A percentile compares a stretch with the other conserved stretches of the same genome.
Conservation (phyloP, 2,888 invertebrate genomes). For the Napeogenes sylphis region DNA sequence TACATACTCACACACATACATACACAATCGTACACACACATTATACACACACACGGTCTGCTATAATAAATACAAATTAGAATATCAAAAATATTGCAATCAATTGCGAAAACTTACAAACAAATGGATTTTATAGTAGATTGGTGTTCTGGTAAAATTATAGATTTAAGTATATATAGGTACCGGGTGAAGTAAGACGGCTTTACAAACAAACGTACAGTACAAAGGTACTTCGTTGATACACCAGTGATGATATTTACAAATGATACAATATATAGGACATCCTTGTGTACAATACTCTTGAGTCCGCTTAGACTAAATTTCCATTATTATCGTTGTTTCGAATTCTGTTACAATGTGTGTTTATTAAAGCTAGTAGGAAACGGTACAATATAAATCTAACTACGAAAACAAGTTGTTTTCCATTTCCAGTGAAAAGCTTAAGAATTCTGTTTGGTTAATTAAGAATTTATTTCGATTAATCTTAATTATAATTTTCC, state of each 20-base stretch:
- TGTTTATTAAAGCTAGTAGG: slow-evolving; percentile 18
- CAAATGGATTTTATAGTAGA: no score
- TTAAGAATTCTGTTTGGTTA: no score
- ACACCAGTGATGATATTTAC: slow-evolving; percentile 47
- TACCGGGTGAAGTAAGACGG: slow-evolving; percentile 13
- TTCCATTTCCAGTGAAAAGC: no score
- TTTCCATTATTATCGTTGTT: slow-evolving; percentile 3
- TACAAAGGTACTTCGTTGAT: slow-evolving; percentile 41
- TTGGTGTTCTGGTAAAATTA: not conserved
- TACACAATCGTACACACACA: no score
- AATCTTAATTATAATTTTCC: no score
- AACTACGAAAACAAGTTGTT: no score
- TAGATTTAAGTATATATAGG: not conserved
- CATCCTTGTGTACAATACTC: slow-evolving; percentile 31
- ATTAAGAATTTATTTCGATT: no score
- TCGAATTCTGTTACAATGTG: not conserved
- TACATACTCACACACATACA: no score
- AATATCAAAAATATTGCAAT: no score
- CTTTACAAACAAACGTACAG: slow-evolving; percentile 45
- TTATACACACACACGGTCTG: no score
- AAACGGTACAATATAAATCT: slow-evolving; percentile 11
- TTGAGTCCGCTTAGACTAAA: not conserved
- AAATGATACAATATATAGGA: slow-evolving; percentile 48
- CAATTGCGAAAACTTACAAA: no score
- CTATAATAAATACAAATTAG: no score